These are phyloP conservation scores for Lasioglossum figueresi DNA, from an alignment of 2,888 invertebrate species.

Conservation along the genomic window DNA sequence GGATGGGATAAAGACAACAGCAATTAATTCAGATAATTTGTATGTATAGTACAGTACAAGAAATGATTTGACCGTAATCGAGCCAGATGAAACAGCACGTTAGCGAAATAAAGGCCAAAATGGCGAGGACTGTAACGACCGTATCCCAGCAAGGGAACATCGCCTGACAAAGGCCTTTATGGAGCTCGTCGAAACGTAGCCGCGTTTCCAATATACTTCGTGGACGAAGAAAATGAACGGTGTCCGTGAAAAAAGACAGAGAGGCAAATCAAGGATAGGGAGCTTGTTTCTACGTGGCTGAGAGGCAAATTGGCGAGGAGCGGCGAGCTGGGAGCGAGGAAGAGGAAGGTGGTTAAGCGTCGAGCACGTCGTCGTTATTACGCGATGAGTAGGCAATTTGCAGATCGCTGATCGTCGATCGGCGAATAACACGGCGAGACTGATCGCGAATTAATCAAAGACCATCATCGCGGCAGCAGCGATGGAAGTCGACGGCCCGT, in stretches of 20 bases:
- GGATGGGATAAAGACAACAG: no score
- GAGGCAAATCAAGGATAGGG: background rate
- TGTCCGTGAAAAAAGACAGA: slow-evolving; percentile 19
- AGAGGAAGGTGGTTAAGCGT: slow-evolving; percentile 44
- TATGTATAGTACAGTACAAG: background rate
- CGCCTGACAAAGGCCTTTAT: background rate
- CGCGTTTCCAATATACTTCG: background rate
- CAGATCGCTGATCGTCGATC: slow-evolving; percentile 76
- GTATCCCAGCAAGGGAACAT: background rate
- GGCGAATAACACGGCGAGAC: slow-evolving; percentile 70
- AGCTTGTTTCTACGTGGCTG: slow-evolving; percentile 13
- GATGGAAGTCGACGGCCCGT: slow-evolving; percentile 8
- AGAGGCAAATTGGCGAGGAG: slow-evolving; percentile 30
- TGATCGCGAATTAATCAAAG: slow-evolving; percentile 82
- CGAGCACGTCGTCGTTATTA: slow-evolving; percentile 80
- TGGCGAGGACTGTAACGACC: no score
- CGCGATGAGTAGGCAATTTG: slow-evolving; percentile 82
- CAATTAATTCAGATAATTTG: background rate
- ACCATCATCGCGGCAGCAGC: slow-evolving; percentile 72
- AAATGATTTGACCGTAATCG: background rate
- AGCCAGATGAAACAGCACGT: background rate
- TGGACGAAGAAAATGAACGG: slow-evolving; percentile 49
- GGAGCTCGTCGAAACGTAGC: background rate
- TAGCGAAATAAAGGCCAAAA: background rate
- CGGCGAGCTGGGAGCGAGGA: background rate